A percentile compares a stretch with the other conserved stretches of the same genome.
These are phyloP conservation scores for Ctenopoma kingsleyae DNA, from an alignment of 2,797 vertebrate genomes.

Conservation along the genomic window DNA sequence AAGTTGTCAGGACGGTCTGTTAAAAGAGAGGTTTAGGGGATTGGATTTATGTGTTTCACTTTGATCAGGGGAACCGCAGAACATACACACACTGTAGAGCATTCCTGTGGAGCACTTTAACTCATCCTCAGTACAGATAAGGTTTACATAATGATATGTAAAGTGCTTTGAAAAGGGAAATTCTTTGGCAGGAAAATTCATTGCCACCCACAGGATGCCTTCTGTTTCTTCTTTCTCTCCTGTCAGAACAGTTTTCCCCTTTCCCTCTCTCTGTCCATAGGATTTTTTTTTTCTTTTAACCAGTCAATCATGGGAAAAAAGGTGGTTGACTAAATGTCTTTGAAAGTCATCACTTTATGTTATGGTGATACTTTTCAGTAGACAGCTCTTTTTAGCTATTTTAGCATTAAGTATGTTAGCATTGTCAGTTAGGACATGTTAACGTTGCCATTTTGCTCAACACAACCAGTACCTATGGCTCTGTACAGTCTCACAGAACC, in stretches of 20 bases:
- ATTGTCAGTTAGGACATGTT: neutral
- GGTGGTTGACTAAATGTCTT: constrained; percentile 34
- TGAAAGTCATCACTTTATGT: constrained; percentile 20
- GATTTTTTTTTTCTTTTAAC: constrained; percentile 60
- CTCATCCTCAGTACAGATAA: constrained; percentile 75
- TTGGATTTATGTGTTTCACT: constrained; percentile 71
- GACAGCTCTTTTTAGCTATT: constrained; percentile 18
- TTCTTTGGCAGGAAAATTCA: constrained; percentile 73
- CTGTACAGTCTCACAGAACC: no score
- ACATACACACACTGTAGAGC: constrained; percentile 58
- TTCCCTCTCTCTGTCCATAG: constrained; percentile 28
- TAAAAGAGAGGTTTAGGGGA: constrained; percentile 64
- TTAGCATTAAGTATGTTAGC: neutral
- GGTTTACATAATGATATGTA: constrained; percentile 79
- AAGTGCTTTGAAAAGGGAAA: constrained; percentile 70
- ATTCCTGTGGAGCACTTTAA: constrained; percentile 71
- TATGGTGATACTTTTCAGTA: constrained; percentile 10
- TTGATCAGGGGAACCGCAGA: constrained; percentile 77
- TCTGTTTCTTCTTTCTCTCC: constrained; percentile 56
- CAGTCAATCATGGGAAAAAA: constrained; percentile 52
- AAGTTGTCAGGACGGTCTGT: constrained; percentile 68
- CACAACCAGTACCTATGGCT: neutral
- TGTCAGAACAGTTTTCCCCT: constrained; percentile 51
- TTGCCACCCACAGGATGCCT: constrained; percentile 74
- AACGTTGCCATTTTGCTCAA: neutral